Conservation (phyloP, 2,888 invertebrate genomes). For the Euzophera pinguis region DNA sequence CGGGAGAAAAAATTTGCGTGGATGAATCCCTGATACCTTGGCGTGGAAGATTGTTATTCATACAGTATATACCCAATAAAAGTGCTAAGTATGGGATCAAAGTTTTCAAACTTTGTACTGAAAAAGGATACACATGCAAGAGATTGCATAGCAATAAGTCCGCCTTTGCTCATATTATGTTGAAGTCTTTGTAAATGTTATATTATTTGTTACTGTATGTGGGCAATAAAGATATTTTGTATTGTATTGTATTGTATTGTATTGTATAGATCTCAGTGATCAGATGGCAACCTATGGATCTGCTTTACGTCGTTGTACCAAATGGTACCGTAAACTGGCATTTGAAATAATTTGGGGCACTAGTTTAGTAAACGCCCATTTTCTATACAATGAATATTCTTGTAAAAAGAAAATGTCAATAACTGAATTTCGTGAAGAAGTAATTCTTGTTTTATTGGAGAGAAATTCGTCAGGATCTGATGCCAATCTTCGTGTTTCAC, state of each 20-base stretch:
- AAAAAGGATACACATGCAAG: neutral
- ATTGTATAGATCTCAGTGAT: too few relatives aligned
- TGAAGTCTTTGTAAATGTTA: too few relatives aligned
- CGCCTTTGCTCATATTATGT: too few relatives aligned
- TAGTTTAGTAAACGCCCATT: conserved; percentile 19
- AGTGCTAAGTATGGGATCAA: conserved; percentile 25
- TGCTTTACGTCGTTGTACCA: neutral
- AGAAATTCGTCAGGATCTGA: conserved; percentile 14
- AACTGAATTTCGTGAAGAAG: conserved; percentile 12
- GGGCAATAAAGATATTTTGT: too few relatives aligned
- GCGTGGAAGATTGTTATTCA: conserved; percentile 31
- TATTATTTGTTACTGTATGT: too few relatives aligned
- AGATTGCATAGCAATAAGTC: neutral
- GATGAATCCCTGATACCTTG: conserved; percentile 28
- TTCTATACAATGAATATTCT: conserved; percentile 17
- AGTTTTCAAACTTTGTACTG: conserved; percentile 13
- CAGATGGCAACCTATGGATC: neutral
- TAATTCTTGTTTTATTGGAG: neutral
- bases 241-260: too few relatives aligned
- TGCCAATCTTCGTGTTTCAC: conserved; percentile 1
- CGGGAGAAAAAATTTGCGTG: conserved; percentile 16
- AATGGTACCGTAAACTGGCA: conserved; percentile 14
- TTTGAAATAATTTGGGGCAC: conserved; percentile 17
- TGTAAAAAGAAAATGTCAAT: conserved; percentile 17
- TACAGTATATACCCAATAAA: conserved; percentile 37